Conservation (phyloP, 2,888 invertebrate species). For the Conomelus anceps region DNA sequence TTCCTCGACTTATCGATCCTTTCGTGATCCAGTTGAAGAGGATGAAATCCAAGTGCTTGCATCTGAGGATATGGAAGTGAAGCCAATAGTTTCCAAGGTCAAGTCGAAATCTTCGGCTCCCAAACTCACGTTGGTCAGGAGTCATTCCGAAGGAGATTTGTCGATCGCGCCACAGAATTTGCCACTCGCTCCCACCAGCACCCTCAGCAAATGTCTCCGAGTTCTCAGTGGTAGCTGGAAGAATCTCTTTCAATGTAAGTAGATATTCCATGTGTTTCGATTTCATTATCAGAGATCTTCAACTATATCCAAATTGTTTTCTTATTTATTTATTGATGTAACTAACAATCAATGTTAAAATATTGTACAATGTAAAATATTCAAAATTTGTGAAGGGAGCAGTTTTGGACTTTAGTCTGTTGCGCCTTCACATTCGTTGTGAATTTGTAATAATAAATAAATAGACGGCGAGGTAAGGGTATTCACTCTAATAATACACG, state of each 20-base stretch:
- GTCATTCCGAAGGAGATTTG: constrained; percentile 67
- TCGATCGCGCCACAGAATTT: constrained; percentile 38
- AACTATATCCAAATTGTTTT: too few relatives aligned
- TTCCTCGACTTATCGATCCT: constrained; percentile 52
- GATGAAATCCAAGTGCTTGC: constrained; percentile 32
- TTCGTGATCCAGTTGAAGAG: constrained; percentile 50
- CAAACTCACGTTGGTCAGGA: constrained; percentile 49
- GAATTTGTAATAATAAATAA: too few relatives aligned
- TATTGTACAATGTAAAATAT: too few relatives aligned
- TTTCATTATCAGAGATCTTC: too few relatives aligned
- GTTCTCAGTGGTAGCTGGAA: constrained; percentile 73
- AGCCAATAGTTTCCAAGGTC: constrained; percentile 6
- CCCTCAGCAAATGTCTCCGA: constrained; percentile 59
- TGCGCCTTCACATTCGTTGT: too few relatives aligned
- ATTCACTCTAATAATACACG: too few relatives aligned
- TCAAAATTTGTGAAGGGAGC: too few relatives aligned
- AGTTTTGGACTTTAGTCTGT: too few relatives aligned
- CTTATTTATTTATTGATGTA: constrained; percentile 18
- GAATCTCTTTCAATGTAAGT: constrained; percentile 72
- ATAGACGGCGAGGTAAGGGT: too few relatives aligned
- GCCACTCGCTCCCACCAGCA: constrained; percentile 47
- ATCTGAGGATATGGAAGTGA: constrained; percentile 22
- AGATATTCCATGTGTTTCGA: constrained; percentile 17
- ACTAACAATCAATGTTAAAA: too few relatives aligned
- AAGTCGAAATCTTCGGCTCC: constrained; percentile 25